phyloP scores from a whole-genome alignment of 2,113 vertebrate species.

The Psittacula cyanocephala region DNA sequence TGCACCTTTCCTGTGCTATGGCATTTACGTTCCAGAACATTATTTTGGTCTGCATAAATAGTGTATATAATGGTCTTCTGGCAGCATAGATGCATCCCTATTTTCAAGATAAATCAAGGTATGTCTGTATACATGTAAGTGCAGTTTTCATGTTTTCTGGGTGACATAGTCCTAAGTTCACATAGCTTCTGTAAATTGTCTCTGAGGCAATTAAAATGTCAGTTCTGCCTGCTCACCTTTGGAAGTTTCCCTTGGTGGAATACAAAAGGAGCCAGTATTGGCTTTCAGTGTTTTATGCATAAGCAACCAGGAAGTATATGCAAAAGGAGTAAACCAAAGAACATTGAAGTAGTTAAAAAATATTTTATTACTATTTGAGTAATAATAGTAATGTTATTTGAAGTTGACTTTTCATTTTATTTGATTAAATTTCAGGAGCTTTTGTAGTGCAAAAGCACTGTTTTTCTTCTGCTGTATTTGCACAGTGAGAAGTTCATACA shows the following conservation, averaged over 20 bases:
- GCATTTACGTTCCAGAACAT: background rate
- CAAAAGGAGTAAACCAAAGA: background rate
- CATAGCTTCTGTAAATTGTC: background rate
- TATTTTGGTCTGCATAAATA: background rate
- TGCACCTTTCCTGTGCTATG: too few relatives aligned
- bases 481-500: background rate
- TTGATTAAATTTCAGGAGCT: background rate
- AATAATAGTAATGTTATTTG: background rate
- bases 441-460: background rate
- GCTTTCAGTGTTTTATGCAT: background rate
- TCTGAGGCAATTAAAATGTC: background rate
- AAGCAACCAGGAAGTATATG: background rate
- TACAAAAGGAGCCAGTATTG: background rate
- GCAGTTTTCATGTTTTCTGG: background rate
- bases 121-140: background rate
- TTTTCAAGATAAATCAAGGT: background rate
- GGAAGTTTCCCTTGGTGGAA: background rate
- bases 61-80: background rate
- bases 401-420: background rate
- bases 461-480: background rate
- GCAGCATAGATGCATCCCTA: background rate
- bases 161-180: background rate
- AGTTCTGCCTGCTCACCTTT: background rate
- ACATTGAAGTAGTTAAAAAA: background rate
- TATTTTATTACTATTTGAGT: background rate